These are phyloP conservation scores for Phoenicopterus ruber DNA, from an alignment of 2,113 vertebrate species.

Conservation along the genomic window DNA sequence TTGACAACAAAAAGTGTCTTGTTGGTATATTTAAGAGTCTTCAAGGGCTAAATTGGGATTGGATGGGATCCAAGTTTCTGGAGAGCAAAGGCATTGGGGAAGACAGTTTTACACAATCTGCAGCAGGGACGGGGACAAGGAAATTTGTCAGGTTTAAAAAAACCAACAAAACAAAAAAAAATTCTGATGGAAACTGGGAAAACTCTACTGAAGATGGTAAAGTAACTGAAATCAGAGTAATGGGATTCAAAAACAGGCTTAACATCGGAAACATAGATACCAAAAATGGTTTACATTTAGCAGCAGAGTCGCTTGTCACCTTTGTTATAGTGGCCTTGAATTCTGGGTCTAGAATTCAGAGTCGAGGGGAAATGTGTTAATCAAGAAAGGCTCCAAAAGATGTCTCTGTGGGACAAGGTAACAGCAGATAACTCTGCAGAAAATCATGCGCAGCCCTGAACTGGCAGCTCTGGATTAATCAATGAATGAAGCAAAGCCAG, in stretches of 20 bases:
- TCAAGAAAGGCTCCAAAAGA: neutral
- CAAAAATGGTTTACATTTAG: neutral
- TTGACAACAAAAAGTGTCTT: conserved; percentile 27
- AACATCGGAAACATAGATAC: neutral
- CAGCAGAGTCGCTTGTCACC: neutral
- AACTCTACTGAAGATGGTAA: neutral
- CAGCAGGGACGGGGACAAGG: neutral
- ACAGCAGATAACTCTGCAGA: neutral
- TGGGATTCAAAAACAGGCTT: neutral
- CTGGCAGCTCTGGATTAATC: neutral
- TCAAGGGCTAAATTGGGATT: conserved; percentile 31
- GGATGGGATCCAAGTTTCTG: conserved; percentile 17
- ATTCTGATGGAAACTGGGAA: neutral
- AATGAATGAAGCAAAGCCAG: neutral
- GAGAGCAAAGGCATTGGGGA: neutral
- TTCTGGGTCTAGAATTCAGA: neutral
- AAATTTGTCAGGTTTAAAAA: neutral
- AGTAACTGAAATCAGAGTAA: neutral
- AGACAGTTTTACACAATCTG: neutral
- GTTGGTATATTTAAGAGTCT: conserved; percentile 2
- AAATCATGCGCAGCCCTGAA: neutral
- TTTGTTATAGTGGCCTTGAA: neutral
- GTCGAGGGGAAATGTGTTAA: neutral
- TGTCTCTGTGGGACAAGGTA: neutral
- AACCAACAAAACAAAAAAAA: neutral